Evolutionary conservation across 2,113 vertebrate species (phyloP), one percentile per base, ranked within the genome.

Genomic region (Sapajus apella): DNA sequence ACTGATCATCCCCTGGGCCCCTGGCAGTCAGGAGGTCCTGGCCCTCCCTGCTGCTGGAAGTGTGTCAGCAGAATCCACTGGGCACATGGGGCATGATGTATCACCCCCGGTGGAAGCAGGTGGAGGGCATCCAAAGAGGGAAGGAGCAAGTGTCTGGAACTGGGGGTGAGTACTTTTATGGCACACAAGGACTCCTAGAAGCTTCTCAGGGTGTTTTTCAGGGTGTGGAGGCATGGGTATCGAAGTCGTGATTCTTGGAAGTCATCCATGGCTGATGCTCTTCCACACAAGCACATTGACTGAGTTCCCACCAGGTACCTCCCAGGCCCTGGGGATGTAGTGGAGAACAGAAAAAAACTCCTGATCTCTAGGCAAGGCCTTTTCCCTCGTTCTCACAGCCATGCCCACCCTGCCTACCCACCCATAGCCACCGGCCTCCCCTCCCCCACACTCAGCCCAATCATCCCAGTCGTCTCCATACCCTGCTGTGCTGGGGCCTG

Each of bases 41-140:
- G n/a, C 2, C 21, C n/a, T 11, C 5, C 35, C 45, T 37, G n/a
- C 61, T 37, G 0, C 9, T 61, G 10, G 1, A 3, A 4, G 23
- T 3, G 18, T 25, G 45, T 47, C 3, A 32, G 81, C 13, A 1
- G 58, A 52, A 61, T 61, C 23, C 58, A 27, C 23, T 61, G 9
- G 4, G n/a, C 7, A 17, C 8, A 13, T n/a, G 5, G 58, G 5
- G 35, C 0, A 0, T 4, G 5, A 17, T 2, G n/a, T 2, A 8
- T 47, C 73, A 52, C 30, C 20, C 55, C 16, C 25, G 9, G 73
- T 8, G 30, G 0, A 32, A 45, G 43, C 23, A 12, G 58, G 8
- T 6, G 2, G 52, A 56, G 68, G 21, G 23, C 40, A 47, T 47
- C 45, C 45, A 1, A 52, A 89, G 70, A 66, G 58, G 40, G 3